Conservation (phyloP, 2,113 vertebrate genomes). For the Oryctolagus cuniculus region mOryCun1.1 NC_091436.1:14538501-14539000, state of each 20-base stretch:
- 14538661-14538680: background rate
- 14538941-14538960: no score
- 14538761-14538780: background rate
- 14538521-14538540: background rate
- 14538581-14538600: background rate
- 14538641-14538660: background rate
- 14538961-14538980: no score
- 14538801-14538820: slow-evolving; percentile 15
- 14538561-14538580: background rate
- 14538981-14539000: no score
- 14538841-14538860: slow-evolving; percentile 7
- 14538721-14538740: background rate
- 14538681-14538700: background rate
- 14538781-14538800: background rate
- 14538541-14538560: background rate
- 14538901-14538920: no score
- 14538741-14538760: background rate
- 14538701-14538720: background rate
- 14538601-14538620: background rate
- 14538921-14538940: no score
- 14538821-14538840: background rate
- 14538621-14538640: background rate
- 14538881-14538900: background rate
- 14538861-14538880: background rate
- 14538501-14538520: background rate